Evolutionary conservation across 2,113 vertebrate species (phyloP), one percentile per base, ranked within the genome.

Genomic region (Colaptes auratus): DNA sequence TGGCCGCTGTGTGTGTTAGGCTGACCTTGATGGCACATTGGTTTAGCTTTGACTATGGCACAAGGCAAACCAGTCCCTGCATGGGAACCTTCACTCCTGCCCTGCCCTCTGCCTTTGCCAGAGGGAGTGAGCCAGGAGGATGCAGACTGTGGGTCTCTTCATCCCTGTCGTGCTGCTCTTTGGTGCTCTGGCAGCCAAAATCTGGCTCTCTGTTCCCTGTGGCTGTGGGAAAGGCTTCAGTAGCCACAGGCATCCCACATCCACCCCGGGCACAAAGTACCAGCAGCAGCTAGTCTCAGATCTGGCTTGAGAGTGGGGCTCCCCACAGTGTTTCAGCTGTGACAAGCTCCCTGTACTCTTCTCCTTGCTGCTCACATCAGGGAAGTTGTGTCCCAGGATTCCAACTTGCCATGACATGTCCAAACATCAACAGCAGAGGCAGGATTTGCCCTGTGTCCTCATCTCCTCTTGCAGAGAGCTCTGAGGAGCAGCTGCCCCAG

Each of bases 151-250:
- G 6, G 63, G 36, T 81, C 84, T 56, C 53, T 81, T 39, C 65
- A 8, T 15, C 77, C 12, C 2, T 0, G 25, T 44, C 1, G 1
- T 61, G 93, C 67, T 91, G 86, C 75, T 91, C 11, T 3, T 69
- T 70, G 95, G 94, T 95, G 95, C 90, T 95, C 65, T 42, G 58
- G 82, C 74, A 87, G 82, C 70, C 70, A 78, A 83, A 70, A 66
- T 42, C 16, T 27, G 72, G 56, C 46, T 93, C 65, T 53, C 65
- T 42, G 83, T 70, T 95, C 69, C 39, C 35, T 1, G 23, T 36
- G 89, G 80, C 76, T 5, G 0, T 13, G 53, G 52, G 73, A 74
- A 64, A 73, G 31, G 52, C 52, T 93, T 39, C 1, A 30, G 48
- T 63, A 69, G 11, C 61, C 27, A 0, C 12, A 16, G n/a, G 48